Percentiles rank a stretch among this genome's conserved stretches.
Conservation (phyloP, 2,113 vertebrate species). For the Apaloderma vittatum region DNA sequence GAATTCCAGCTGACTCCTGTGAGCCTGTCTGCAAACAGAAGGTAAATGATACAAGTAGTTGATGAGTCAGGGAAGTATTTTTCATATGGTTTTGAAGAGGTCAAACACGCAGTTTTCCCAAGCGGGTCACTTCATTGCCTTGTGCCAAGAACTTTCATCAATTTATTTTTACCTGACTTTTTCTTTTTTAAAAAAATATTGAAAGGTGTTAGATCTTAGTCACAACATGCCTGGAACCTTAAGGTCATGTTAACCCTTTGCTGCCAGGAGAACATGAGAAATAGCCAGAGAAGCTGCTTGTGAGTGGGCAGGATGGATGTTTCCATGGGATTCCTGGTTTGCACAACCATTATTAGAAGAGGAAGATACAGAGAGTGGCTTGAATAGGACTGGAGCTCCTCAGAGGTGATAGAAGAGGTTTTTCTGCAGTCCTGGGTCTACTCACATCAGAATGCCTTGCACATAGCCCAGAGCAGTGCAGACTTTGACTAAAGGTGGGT, state of each 20-base stretch:
- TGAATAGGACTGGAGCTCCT: not conserved
- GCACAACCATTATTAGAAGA: not conserved
- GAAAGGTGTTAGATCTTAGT: not conserved
- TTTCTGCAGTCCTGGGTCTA: not conserved
- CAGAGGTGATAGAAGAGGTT: not conserved
- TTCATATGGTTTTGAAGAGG: not conserved
- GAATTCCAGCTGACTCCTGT: not conserved
- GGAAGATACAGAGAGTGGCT: not conserved
- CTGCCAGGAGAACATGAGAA: not conserved
- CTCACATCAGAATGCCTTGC: not conserved
- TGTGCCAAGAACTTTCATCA: not conserved
- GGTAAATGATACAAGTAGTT: not conserved
- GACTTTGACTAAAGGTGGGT: not conserved
- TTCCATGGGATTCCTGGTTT: not conserved
- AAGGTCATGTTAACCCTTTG: not conserved
- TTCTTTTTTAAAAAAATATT: not conserved
- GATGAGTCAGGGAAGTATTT: conserved; percentile 3
- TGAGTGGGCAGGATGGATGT: not conserved
- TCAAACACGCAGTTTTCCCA: not conserved
- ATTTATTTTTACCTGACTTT: not conserved
- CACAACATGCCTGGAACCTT: not conserved
- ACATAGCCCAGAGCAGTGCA: not conserved
- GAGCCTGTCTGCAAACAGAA: not conserved
- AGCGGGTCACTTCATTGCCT: not conserved
- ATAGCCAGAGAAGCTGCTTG: not conserved